Base-by-base conservation (phyloP, 2,797 vertebrate genomes). In the Rhincodon typus region DNA sequence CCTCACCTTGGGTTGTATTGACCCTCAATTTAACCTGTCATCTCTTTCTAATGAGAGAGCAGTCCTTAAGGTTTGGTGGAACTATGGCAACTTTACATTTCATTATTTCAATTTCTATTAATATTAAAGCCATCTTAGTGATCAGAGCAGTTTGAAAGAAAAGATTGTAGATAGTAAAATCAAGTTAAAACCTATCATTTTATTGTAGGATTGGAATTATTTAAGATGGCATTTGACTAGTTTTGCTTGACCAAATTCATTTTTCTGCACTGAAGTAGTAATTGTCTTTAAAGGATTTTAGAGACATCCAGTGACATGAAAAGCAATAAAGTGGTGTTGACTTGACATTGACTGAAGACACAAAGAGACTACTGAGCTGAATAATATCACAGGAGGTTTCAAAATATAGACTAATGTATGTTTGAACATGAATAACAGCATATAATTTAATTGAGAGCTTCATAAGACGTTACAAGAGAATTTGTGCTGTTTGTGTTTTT, bases 361-460 rank as follows among this genome's bases (percentile, higher is more conserved):
- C 66, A 4, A n/a, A 93, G 90, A 93, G 23, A 69, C 66, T n/a
- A 46, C 23, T 42, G 90, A 25, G 90, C 66, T 69, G 62, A 93
- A 69, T 42, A 93, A 93, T 93, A 66, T 93, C 90, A 93, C 66
- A 42, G 90, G 66, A 69, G 62, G 66, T 69, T 93, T 93, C 66
- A n/a, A 93, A 21, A 42, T 69, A 3, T 42, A 42, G 90, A 93
- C n/a, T 69, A 38, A 93, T 93, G 66, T 42, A 69, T 93, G 66
- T 66, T 93, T 93, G 62, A 93, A 38, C 67, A 7, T 69, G 90
- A 93, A 66, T 69, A 93, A 93, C n/a, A 93, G 66, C 21, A 8
- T 69, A 93, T 69, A 38, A 93, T 93, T 93, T 93, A 93, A 69
- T 93, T 10, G 23, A 93, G n/a, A 93, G 90, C 62, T 93, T 21